Evolutionary conservation across 2,797 vertebrate species (phyloP), one percentile per base, ranked within the genome.

Genomic region (Gallinago stenura): DNA sequence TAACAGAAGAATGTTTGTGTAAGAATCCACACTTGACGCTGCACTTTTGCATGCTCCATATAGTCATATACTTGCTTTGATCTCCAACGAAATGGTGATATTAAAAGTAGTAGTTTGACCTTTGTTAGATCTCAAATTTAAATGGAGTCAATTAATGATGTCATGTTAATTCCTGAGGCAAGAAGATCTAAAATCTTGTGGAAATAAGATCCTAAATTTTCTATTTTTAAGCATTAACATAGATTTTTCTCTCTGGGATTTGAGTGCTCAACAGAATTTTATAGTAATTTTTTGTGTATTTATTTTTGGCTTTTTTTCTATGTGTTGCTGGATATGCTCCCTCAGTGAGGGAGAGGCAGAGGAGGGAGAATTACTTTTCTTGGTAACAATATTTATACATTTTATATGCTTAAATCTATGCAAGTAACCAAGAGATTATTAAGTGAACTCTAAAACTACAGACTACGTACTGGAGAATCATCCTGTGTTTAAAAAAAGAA

Each of bases 1-100:
- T 37, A 91, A 71, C 51, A 75, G 57, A 88, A 83, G 80, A 94
- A 77, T 93, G 75, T 89, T 90, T 95, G 83, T 3, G 2, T 56
- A 75, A 66, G 69, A 56, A 68, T 70, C 78, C 91, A 58, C 1
- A 37, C 66, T 54, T 31, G 68, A 58, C 0, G 10, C 77, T 85
- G 48, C 53, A 41, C 39, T 80, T 87, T 12, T 75, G 33, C 30
- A 7, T 64, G 18, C 25, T 73, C 39, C 39, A 2, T 33, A 43
- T 12, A 66, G 31, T 62, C 3, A 3, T 61, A 64, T 5, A 2
- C 28, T 73, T 51, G 46, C 33, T 93, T 88, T 92, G 68, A 54
- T 93, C 71, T 83, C 54, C 64, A 57, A 1, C 0, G 9, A 87
- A 96, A 85, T 56, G 41, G 43, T 31, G 76, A 33, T 53, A 31